These are phyloP conservation scores for Dicyrtoma fusca DNA, from an alignment of 2,888 invertebrate genomes.

Conservation along the genomic window DNA sequence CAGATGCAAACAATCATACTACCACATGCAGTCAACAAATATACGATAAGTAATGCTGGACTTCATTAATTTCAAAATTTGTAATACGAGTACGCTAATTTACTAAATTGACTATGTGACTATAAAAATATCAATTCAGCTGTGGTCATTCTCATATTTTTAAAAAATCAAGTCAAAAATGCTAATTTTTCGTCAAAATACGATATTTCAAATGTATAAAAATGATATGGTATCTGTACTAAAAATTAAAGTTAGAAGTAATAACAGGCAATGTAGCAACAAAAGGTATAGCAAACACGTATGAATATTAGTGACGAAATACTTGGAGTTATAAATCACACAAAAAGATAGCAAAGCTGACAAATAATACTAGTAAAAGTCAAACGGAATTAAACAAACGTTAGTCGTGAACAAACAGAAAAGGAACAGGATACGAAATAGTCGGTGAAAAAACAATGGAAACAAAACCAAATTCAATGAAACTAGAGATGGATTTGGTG, in stretches of 20 bases:
- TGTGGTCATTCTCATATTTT: no score
- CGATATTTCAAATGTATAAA: neutral
- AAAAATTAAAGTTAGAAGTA: neutral
- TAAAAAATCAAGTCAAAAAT: neutral
- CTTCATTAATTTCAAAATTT: no score
- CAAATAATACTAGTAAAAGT: no score
- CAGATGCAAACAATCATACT: slow-evolving; percentile 32
- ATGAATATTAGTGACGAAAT: no score
- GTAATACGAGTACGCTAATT: neutral
- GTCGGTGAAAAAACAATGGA: no score
- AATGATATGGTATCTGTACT: neutral
- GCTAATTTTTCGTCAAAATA: neutral
- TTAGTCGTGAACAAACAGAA: no score
- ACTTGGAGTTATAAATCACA: no score
- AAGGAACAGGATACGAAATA: no score
- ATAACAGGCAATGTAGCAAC: neutral
- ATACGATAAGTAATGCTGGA: slow-evolving; percentile 7
- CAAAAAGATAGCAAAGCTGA: no score
- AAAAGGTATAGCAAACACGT: neutral
- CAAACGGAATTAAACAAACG: no score
- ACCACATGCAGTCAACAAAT: slow-evolving; percentile 14
- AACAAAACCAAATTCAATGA: neutral
- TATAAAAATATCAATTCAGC: neutral
- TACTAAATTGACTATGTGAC: neutral
- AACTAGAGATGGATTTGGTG: no score